Base-by-base conservation (phyloP, 2,113 vertebrate species). In the Sorex fumeus region DNA sequence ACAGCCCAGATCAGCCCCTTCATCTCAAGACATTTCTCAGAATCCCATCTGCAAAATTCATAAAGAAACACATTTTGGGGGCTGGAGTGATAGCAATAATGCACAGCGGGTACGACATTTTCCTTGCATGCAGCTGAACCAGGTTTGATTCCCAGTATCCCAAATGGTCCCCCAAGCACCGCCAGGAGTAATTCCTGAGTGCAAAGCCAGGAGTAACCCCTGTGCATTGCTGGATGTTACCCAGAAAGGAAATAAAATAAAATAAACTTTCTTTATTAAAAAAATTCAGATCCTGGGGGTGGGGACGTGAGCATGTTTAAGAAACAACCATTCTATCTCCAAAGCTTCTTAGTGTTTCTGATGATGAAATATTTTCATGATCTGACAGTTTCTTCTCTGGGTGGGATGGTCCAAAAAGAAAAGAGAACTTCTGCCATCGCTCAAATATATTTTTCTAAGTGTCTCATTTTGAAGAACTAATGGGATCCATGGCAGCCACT, bases 381-480 rank as follows among this genome's bases (percentile, higher is more conserved):
- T 69, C 84, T 23, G 28, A 72, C 4, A 89, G 43, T 43, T 21
- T 45, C 84, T 74, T 77, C 82, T 57, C 23, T 34, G 30, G 32
- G n/a, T 11, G 90, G 1, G 45, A 62, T 67, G 30, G 11, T 32
- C 28, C 25, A 21, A 36, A 40, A 0, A 40, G 50, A n/a, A 8
- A 32, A 36, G 66, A 16, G 69, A 83, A 25, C 8, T 13, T 50
- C 89, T 62, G 34, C n/a, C 43, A 43, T 7, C 57, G 4, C 71
- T 34, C 30, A 53, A 71, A 88, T 5, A 19, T 34, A 92, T 88
- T 85, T 78, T 62, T 69, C 62, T 77, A 82, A 69, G 60, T 69
- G n/a, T 74, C 90, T 72, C 32, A 12, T 47, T 95, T 84, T 74
- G 25, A 82, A 84, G 74, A 91, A 40, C 50, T 34, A 16, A 36